Percentiles rank a stretch among this genome's conserved stretches.
Evolutionary conservation across 2,888 invertebrate genomes (phyloP).

Genomic region (Sicus ferrugineus): DNA sequence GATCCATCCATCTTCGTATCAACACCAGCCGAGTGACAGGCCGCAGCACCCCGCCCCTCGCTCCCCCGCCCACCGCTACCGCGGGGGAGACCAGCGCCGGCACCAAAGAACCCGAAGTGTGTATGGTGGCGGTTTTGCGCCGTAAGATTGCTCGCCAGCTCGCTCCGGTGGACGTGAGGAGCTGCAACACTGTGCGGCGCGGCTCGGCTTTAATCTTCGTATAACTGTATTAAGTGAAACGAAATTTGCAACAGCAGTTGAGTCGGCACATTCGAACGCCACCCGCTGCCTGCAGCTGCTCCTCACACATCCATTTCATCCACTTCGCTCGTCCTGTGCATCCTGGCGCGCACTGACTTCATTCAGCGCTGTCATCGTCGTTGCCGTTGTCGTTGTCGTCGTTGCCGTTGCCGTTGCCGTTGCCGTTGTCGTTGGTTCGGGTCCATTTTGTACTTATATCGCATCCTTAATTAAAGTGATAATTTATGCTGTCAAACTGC

Average conservation of each 20-base stretch:
- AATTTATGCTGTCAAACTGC: constrained; percentile 42
- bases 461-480: constrained; percentile 43
- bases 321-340: background rate
- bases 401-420: background rate
- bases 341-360: background rate
- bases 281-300: constrained; percentile 12
- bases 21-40: constrained; percentile 24
- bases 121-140: background rate
- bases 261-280: constrained; percentile 22
- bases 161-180: too few species aligned
- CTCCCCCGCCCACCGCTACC: background rate
- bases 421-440: background rate
- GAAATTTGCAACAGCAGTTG: constrained; percentile 40
- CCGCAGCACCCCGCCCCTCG: background rate
- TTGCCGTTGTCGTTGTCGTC: background rate
- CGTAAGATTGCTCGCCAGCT: background rate
- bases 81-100: background rate
- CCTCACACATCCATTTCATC: background rate
- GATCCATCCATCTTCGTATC: constrained; percentile 33
- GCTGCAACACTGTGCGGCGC: constrained; percentile 16
- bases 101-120: background rate
- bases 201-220: constrained; percentile 29
- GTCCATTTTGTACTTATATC: constrained; percentile 37
- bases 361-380: too few species aligned
- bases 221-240: constrained; percentile 40